A percentile compares a stretch with the other conserved stretches of the same genome.
Evolutionary conservation across 2,888 invertebrate species (phyloP).

Genomic region (Hecatera dysodea): DNA sequence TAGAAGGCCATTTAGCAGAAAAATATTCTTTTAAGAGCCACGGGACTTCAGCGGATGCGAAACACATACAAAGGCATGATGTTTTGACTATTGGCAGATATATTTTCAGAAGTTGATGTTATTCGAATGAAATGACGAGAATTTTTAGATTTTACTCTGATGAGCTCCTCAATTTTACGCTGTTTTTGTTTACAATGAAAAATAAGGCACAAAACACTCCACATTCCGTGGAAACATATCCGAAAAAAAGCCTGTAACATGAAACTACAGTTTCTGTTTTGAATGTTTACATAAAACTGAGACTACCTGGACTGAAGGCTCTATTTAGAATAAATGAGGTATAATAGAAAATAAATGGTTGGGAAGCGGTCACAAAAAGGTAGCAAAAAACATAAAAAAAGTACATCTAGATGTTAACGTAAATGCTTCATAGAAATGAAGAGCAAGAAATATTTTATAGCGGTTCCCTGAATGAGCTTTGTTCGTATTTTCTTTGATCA

Average conservation of each 20-base stretch:
- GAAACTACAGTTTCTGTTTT: conserved; percentile 14
- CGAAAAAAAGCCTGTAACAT: conserved; percentile 5
- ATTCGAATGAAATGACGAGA: not conserved
- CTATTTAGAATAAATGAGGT: conserved; percentile 41
- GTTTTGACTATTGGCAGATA: too few relatives aligned
- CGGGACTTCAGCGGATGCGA: too few relatives aligned
- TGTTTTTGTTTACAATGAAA: not conserved
- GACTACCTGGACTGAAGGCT: conserved; percentile 15
- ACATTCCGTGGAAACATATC: conserved; percentile 17
- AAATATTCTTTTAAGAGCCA: too few relatives aligned
- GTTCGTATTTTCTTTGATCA: conserved; percentile 8
- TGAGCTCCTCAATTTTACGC: not conserved
- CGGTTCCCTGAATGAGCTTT: not conserved
- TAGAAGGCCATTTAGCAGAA: not conserved
- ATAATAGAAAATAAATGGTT: conserved; percentile 43
- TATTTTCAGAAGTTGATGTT: not conserved
- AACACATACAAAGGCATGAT: too few relatives aligned
- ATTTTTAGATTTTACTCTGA: not conserved
- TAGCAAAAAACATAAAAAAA: conserved; percentile 37
- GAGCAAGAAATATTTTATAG: conserved; percentile 23
- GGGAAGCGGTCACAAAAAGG: conserved; percentile 38
- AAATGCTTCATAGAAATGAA: conserved; percentile 45
- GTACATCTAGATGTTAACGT: conserved; percentile 24
- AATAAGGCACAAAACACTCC: not conserved
- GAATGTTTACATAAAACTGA: conserved; percentile 28